These are phyloP conservation scores for Lasiurus borealis DNA, from an alignment of 2,113 vertebrate genomes.

Conservation along the genomic window DNA sequence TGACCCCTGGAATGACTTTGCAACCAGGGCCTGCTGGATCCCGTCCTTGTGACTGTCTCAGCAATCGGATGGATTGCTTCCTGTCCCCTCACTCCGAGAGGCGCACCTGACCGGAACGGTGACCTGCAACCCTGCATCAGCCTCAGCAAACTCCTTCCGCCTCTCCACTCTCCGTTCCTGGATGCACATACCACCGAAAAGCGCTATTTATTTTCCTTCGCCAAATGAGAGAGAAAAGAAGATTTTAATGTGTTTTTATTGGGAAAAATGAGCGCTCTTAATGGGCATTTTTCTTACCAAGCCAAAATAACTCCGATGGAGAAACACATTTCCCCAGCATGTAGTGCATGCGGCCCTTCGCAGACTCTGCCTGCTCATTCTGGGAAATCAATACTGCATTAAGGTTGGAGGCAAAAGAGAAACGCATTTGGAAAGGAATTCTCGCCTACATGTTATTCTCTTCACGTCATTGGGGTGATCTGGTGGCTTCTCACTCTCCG, in stretches of 20 bases:
- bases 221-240: not conserved
- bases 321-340: not conserved
- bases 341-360: not conserved
- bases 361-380: constrained; percentile 17
- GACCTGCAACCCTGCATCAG: not conserved
- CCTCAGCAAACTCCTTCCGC: not conserved
- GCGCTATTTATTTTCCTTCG: not conserved
- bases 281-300: not conserved
- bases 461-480: not conserved
- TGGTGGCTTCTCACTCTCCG: not conserved
- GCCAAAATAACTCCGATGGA: not conserved
- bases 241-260: not conserved
- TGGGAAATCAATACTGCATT: constrained; percentile 72
- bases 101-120: not conserved
- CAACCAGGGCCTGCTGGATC: not conserved
- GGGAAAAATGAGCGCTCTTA: not conserved
- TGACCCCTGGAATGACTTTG: constrained; percentile 31
- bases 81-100: accelerated
- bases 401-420: not conserved
- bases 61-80: not conserved
- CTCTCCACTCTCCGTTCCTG: not conserved
- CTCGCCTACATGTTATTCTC: too few species aligned
- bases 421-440: not conserved
- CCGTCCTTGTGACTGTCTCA: not conserved
- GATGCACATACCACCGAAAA: not conserved